These are phyloP conservation scores for Drosophila borealis DNA, from an alignment of 2,888 invertebrate genomes.

Conservation along the genomic window DNA sequence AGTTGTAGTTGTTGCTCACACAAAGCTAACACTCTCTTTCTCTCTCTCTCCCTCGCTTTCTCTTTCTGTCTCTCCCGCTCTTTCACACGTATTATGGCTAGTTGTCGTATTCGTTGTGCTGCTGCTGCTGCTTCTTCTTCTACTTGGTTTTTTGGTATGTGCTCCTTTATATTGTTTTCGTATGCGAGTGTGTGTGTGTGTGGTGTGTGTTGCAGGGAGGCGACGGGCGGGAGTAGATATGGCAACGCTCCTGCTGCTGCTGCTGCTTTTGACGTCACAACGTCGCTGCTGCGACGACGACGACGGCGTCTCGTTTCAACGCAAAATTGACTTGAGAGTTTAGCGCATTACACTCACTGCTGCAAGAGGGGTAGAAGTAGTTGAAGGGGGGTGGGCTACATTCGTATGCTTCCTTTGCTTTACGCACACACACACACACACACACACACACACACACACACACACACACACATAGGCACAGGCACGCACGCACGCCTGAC, in stretches of 20 bases:
- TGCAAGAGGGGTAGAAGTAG: conserved; percentile 27
- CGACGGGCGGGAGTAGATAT: conserved; percentile 33
- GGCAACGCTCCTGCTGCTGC: conserved; percentile 40
- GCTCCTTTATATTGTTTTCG: conserved; percentile 53
- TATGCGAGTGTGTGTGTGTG: conserved; percentile 30
- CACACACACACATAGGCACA: conserved; percentile 4
- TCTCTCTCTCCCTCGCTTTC: conserved; percentile 13
- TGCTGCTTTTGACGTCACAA: conserved; percentile 66
- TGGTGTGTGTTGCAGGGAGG: conserved; percentile 17
- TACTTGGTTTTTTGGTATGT: conserved; percentile 31
- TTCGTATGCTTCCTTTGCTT: conserved; percentile 16
- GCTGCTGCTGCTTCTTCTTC: conserved; percentile 11
- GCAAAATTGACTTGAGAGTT: conserved; percentile 64
- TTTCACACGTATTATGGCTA: conserved; percentile 26
- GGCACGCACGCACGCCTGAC: conserved; percentile 2
- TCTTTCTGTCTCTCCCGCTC: conserved; percentile 5
- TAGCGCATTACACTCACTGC: conserved; percentile 61
- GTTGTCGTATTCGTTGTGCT: conserved; percentile 24
- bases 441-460: conserved; percentile 28
- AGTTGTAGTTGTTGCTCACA: conserved; percentile 41
- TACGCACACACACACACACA: conserved; percentile 28
- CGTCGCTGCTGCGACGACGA: conserved; percentile 48
- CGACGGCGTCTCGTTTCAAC: conserved; percentile 53
- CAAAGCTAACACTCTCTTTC: conserved; percentile 30
- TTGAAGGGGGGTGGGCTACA: conserved; percentile 1